These are phyloP conservation scores for Manduca sexta DNA, from an alignment of 1,140 invertebrate species.

Conservation along the genomic window DNA sequence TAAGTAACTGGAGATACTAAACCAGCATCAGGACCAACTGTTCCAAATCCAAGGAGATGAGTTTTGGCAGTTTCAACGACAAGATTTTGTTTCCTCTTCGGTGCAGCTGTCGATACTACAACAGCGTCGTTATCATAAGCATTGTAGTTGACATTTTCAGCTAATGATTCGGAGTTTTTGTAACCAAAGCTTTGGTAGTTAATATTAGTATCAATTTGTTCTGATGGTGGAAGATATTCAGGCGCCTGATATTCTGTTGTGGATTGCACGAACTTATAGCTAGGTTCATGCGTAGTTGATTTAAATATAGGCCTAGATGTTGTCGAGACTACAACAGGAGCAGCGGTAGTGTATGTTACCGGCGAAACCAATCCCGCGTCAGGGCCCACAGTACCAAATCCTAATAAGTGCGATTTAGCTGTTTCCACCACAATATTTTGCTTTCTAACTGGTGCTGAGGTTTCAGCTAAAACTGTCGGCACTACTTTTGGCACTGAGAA, in stretches of 20 bases:
- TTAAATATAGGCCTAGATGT: constrained; percentile 34
- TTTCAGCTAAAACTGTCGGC: constrained; percentile 11
- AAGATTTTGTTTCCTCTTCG: constrained; percentile 56
- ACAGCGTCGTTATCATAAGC: constrained; percentile 29
- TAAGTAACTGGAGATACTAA: constrained; percentile 36
- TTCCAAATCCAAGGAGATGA: constrained; percentile 52
- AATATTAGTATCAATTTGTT: constrained; percentile 21
- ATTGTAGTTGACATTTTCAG: constrained; percentile 33
- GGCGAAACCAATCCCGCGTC: constrained; percentile 61
- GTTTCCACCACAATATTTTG: constrained; percentile 59
- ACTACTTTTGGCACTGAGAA: constrained; percentile 10
- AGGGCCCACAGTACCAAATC: constrained; percentile 65
- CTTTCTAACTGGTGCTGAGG: constrained; percentile 35
- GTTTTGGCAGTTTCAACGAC: constrained; percentile 61
- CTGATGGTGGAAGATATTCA: constrained; percentile 54
- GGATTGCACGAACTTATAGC: constrained; percentile 34
- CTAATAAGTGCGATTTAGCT: constrained; percentile 59
- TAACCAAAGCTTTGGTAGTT: constrained; percentile 29
- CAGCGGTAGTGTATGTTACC: constrained; percentile 39
- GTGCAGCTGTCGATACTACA: constrained; percentile 28
- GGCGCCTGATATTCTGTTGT: constrained; percentile 47
- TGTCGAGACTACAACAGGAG: constrained; percentile 28
- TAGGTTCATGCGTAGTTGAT: constrained; percentile 34
- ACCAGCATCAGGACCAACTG: constrained; percentile 53
- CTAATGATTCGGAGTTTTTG: constrained; percentile 16